Evolutionary conservation across 2,888 invertebrate species (phyloP), one percentile per base, ranked within the genome.

Genomic region (Neoaliturus tenellus): DNA sequence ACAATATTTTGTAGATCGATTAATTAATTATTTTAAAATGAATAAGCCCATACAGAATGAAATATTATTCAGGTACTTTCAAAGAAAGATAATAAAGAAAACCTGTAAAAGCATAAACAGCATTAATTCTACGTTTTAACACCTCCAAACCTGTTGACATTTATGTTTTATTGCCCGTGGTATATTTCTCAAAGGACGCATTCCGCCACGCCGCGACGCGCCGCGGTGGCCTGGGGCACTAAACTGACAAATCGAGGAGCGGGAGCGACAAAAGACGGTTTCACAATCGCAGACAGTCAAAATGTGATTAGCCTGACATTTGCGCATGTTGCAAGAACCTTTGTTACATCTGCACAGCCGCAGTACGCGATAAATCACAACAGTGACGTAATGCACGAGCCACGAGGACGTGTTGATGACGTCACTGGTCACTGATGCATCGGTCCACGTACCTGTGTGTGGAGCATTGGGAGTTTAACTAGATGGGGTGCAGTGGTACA

Each of bases 281-380:
- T 62, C 62, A 17, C 62, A 62, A 62, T 12, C 17, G 62, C 62
- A 31, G 28, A 28, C 62, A 62, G 62, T 62, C 62, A 62, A 62
- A 62, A 62, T 28, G 62, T 62, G 31, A 62, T 62, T 62, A 62
- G 62, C 31, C 31, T 62, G 62, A 62, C 62, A 62, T 62, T 62
- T 62, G 62, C 62, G 1, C 62, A 14, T 62, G 62, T 62, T 28
- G 62, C 62, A 62, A 62, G 3, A 31, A 28, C 28, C 62, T 62
- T 62, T 62, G 62, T 62, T 62, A 62, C 62, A 62, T 62, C 62
- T 62, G 28, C 62, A 17, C 55, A 55, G 28, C 31, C 62, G 31
- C 28, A 62, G 12, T 10, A 62, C 62, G 14, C 62, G 62, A 62
- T 62, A 62, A 62, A 62, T 62, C 62, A 28, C 62, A 31, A 51